phyloP scores from a whole-genome alignment of 2,888 invertebrate species.

The Hetaerina titia region DNA sequence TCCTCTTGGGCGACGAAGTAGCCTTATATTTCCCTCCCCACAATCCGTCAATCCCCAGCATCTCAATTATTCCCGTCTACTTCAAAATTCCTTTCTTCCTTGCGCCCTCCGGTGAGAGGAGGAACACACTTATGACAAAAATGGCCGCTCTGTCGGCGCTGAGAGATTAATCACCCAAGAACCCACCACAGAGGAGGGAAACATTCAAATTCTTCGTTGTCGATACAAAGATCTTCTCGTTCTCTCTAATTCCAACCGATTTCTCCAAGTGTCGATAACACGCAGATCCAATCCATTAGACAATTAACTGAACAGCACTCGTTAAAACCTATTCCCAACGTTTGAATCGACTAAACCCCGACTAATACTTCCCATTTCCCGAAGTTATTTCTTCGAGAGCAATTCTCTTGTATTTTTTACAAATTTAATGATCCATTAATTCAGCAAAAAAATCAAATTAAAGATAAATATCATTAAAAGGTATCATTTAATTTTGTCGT shows the following conservation, averaged over 20 bases:
- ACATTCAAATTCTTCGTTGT: neutral
- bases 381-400: no score
- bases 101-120: neutral
- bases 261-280: neutral
- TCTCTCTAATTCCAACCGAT: neutral
- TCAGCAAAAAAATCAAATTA: no score
- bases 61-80: neutral
- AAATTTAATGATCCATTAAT: no score
- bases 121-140: slow-evolving; percentile 12
- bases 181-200: neutral
- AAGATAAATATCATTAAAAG: no score
- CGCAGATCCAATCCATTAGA: no score
- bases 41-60: neutral
- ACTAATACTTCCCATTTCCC: no score
- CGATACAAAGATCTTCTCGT: neutral
- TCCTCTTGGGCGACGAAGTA: neutral
- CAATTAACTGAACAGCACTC: no score
- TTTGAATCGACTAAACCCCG: no score
- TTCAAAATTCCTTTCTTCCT: neutral
- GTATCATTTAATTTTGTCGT: no score
- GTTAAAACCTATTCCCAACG: no score
- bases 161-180: neutral
- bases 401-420: no score
- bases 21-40: neutral
- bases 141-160: slow-evolving; percentile 12